Evolutionary conservation across 2,888 invertebrate species (phyloP), one percentile per base, ranked within the genome.

Genomic region (Carabus problematicus): DNA sequence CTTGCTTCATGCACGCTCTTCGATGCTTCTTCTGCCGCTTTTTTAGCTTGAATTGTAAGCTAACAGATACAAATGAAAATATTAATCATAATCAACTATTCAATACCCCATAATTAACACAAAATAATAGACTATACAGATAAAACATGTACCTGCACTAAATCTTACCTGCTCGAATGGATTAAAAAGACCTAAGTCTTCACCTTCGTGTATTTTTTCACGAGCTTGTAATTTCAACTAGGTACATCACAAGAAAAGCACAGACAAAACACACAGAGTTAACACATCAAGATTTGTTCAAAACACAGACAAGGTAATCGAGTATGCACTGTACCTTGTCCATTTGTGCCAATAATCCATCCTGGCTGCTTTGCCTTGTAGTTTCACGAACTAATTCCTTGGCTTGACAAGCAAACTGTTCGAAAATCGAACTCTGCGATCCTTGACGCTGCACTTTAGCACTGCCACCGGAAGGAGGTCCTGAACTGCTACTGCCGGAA

Each of bases 301-400:
- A 49, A 66, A 59, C 61, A 67, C 62, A 56, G 29, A 52, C n/a
- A n/a, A n/a, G n/a, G 19, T 54, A 45, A 67, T 29, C 41, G 40
- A 70, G 19, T 39, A 64, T 12, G 52, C 43, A 69, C 55, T 72
- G 72, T 83, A 94, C 93, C 89, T 95, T 95, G 77, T 95, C 95
- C 87, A 95, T 92, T 72, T 95, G 95, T 1, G 94, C 93, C 8
- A 95, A 83, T 4, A 94, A 78, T 29, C 94, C 94, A 79, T 95
- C 95, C 79, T 95, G 95, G 76, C 94, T 94, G 79, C 92, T 92
- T 79, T 95, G 95, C 1, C 94, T 84, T 0, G 93, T 94, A 0
- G 94, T 94, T 79, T 95, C 95, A 58, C 91, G 85, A 1, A 95
- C 94, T 68, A 95, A 82, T 75, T 95, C 95, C 80, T 95, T 94